Evolutionary conservation across 2,797 vertebrate species (phyloP), one percentile per base, ranked within the genome.

Genomic region (Halcyon smyrnensis): DNA sequence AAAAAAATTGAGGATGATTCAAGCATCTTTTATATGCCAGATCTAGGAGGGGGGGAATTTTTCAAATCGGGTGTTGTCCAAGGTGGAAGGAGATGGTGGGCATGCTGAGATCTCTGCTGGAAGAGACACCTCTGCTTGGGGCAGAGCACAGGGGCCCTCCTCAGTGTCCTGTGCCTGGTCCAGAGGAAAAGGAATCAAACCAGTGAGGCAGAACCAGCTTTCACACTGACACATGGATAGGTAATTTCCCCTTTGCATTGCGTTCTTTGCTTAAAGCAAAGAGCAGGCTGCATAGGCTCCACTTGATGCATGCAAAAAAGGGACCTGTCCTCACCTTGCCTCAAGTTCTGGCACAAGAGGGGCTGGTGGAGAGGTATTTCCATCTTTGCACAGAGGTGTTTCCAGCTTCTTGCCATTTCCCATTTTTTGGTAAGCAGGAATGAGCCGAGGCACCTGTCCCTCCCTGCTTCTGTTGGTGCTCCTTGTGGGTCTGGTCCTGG

Each of bases 281-380:
- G 71, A 86, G 75, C 37, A 18, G 69, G 41, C 80, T 93, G 83
- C 80, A 54, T 16, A 28, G 78, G 24, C 53, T 87, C 54, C 12
- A 11, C 48, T 28, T 37, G 62, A 28, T 88, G 83, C 71, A 53
- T 92, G 81, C 64, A 71, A 79, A 92, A 53, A 74, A 85, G 62
- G 46, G 57, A 9, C 59, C 53, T 37, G 50, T 91, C 86, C 78
- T 95, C 51, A 43, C 70, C 69, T 64, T 43, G 85, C 62, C 74
- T 89, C 8, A 0, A 7, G 0, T 27, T 32, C 23, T 17, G 18
- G 11, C 0, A 0, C 0, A 4, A 60, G 43, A 75, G 23, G 43
- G 85, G 51, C 59, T 9, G 7, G 28, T 6, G 3, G 45, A 45
- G 43, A 65, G 64, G 43, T 39, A 37, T 69, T 77, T 73, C 46